Evolutionary conservation across 1,140 invertebrate species (phyloP).

Genomic region (Scaptomyza graminum): DNA sequence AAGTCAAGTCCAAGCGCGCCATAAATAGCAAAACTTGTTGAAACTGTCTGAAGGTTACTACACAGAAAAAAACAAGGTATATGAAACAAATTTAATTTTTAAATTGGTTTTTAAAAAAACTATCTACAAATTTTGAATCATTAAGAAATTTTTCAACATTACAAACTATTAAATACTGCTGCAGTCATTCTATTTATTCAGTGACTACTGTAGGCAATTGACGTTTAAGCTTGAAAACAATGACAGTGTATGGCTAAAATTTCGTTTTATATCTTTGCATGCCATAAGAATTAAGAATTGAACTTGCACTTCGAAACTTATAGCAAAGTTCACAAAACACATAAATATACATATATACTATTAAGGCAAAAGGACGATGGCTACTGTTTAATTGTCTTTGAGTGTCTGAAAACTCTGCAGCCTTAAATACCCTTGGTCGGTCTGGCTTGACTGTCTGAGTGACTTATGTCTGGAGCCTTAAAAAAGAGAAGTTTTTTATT

Average conservation of each 20-base stretch:
- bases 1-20: slow-evolving; percentile 44
- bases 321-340: slow-evolving; percentile 1
- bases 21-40: slow-evolving; percentile 49
- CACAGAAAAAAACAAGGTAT: slow-evolving; percentile 7
- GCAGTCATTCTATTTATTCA: no score
- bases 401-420: slow-evolving; percentile 54
- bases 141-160: no score
- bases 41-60: slow-evolving; percentile 44
- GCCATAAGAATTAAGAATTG: not conserved
- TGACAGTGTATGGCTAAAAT: not conserved
- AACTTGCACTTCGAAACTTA: slow-evolving; percentile 1
- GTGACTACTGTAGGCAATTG: not conserved
- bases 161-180: no score
- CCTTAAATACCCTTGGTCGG: slow-evolving; percentile 27
- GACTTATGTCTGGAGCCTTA: slow-evolving; percentile 78
- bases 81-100: no score
- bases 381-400: slow-evolving; percentile 70
- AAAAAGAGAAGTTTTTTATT: slow-evolving; percentile 47
- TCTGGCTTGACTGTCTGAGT: slow-evolving; percentile 66
- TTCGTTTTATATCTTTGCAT: not conserved
- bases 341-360: slow-evolving; percentile 1
- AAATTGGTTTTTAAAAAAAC: no score
- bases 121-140: no score
- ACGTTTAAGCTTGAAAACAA: not conserved
- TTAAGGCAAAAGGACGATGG: slow-evolving; percentile 31